These are phyloP conservation scores for Ceratitis capitata DNA, from an alignment of 1,140 invertebrate species.

Conservation along the genomic window DNA sequence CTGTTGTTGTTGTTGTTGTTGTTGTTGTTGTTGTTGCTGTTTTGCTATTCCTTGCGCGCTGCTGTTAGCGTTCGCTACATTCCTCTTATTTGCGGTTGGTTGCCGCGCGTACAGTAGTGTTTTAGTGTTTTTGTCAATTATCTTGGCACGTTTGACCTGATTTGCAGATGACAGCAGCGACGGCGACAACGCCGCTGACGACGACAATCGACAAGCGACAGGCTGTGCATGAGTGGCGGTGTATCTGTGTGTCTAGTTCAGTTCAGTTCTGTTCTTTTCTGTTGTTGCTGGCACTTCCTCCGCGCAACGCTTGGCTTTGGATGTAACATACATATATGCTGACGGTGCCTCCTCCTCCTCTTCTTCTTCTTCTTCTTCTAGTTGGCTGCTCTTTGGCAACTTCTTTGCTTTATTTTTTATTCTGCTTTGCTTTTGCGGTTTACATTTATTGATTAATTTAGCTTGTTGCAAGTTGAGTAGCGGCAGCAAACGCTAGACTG, in stretches of 20 bases:
- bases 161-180: constrained; percentile 31
- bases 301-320: no score
- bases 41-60: no score
- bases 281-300: not conserved
- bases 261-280: not conserved
- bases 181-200: no score
- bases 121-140: constrained; percentile 37
- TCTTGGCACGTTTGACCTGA: constrained; percentile 36
- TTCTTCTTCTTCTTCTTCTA: not conserved
- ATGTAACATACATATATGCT: no score
- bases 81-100: not conserved
- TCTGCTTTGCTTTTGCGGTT: not conserved
- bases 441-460: constrained; percentile 21
- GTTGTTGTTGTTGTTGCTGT: not conserved
- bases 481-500: not conserved
- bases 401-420: no score
- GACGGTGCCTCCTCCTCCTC: not conserved
- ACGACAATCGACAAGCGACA: not conserved
- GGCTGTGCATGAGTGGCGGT: not conserved
- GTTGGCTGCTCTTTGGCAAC: no score
- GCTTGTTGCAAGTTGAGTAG: not conserved
- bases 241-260: not conserved
- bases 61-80: no score
- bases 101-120: constrained; percentile 19
- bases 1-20: not conserved